Conservation (phyloP, 2,113 vertebrate genomes). For the Myiozetetes cayanensis region DNA sequence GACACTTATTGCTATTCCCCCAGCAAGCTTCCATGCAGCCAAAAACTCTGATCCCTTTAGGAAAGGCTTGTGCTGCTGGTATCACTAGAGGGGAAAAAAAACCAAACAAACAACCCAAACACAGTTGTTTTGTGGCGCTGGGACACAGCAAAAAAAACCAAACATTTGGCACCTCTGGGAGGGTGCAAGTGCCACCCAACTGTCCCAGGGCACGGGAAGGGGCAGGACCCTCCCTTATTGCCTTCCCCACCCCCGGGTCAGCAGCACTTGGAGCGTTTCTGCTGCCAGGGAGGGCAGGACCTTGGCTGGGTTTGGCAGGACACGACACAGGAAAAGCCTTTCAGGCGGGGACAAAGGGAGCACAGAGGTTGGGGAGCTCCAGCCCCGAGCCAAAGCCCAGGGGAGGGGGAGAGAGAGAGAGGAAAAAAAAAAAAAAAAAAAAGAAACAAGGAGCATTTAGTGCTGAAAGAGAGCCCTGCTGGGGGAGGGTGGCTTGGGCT, state of each 20-base stretch:
- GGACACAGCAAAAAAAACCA: not conserved
- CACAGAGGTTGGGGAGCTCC: constrained; percentile 22
- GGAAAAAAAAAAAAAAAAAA: not conserved
- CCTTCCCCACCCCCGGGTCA: not conserved
- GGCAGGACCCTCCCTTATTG: not conserved
- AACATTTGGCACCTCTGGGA: not conserved
- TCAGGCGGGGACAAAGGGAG: constrained; percentile 25
- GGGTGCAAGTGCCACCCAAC: not conserved
- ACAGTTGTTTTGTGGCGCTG: not conserved
- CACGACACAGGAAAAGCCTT: constrained; percentile 8
- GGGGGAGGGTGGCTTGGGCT: not conserved
- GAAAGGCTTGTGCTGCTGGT: not conserved
- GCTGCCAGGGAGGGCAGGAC: not conserved
- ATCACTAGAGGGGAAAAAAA: too few species aligned
- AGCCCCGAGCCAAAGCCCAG: not conserved
- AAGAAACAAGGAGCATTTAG: constrained; percentile 12
- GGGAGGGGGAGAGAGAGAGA: not conserved
- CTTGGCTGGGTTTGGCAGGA: not conserved
- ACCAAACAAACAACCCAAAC: too few species aligned
- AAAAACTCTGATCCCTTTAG: not conserved
- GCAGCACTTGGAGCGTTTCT: not conserved
- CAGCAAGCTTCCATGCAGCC: not conserved
- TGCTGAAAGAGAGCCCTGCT: not conserved
- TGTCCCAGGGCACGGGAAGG: not conserved
- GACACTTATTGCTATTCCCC: accelerated